A percentile compares a stretch with the other conserved stretches of the same genome.
Conservation (phyloP, 1,140 invertebrate species). For the Drosophila varians region DNA sequence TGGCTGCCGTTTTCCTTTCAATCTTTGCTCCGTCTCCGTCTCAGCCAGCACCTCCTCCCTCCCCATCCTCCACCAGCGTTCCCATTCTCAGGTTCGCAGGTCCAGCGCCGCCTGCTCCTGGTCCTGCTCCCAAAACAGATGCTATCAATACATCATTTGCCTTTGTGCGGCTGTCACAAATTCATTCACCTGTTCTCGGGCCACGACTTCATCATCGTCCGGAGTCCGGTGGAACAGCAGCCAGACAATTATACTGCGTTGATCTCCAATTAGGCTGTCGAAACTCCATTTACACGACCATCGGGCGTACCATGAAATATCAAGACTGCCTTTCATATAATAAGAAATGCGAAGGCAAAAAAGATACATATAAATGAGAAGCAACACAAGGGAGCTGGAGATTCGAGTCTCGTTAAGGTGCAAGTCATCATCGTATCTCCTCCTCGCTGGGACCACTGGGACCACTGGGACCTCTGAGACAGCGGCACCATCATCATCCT, state of each 20-base stretch:
- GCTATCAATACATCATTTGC: conserved; percentile 81
- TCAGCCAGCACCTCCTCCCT: no score
- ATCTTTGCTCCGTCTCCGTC: conserved; percentile 1
- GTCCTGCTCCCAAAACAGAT: conserved; percentile 72
- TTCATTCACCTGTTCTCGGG: conserved; percentile 80
- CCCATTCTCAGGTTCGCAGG: background rate
- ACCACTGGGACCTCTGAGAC: no score
- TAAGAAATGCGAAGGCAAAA: conserved; percentile 34
- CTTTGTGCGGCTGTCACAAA: conserved; percentile 79
- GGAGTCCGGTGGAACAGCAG: conserved; percentile 32
- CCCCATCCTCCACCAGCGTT: background rate
- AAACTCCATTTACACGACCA: conserved; percentile 80
- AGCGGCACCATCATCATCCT: conserved; percentile 55
- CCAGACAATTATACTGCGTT: conserved; percentile 79
- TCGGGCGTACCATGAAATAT: conserved; percentile 72
- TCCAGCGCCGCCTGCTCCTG: conserved; percentile 13
- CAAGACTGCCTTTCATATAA: conserved; percentile 58
- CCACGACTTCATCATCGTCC: conserved; percentile 70
- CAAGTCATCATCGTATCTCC: conserved; percentile 70
- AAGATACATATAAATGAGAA: background rate
- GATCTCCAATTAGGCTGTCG: conserved; percentile 82
- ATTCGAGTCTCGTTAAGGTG: conserved; percentile 62
- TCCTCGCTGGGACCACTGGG: no score
- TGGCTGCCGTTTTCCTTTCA: conserved; percentile 38
- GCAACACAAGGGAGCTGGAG: conserved; percentile 5